phyloP scores from a whole-genome alignment of 2,888 invertebrate genomes.

The Hydropsyche betteni region DNA sequence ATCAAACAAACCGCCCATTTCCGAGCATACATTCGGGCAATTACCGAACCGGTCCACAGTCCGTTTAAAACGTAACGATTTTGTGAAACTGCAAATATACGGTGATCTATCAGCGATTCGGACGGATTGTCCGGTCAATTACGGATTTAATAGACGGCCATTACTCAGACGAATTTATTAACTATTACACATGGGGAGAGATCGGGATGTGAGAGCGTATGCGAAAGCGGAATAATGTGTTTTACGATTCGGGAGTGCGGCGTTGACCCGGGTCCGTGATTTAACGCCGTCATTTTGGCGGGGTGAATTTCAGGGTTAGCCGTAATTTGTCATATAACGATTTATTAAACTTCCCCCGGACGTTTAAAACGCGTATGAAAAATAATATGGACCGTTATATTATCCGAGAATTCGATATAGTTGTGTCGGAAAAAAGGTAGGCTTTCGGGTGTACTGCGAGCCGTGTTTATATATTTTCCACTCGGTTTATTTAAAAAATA shows the following conservation, averaged over 20 bases:
- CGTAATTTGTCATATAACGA: conserved; percentile 16
- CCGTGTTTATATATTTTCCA: background rate
- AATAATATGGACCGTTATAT: no score
- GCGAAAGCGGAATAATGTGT: conserved; percentile 2
- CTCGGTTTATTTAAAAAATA: background rate
- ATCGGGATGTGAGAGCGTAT: background rate
- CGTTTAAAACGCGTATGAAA: no score
- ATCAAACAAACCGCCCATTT: no score
- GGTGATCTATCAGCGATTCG: background rate
- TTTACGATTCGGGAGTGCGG: background rate
- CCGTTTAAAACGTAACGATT: conserved; percentile 27
- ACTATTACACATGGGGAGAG: background rate
- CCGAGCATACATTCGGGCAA: no score
- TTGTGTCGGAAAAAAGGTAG: no score
- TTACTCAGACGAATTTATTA: conserved; percentile 24
- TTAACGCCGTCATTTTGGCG: conserved; percentile 11
- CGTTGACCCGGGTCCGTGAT: conserved; percentile 5
- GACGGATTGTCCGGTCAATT: conserved; percentile 30
- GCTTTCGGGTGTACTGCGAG: no score
- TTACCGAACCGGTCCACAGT: no score
- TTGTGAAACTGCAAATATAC: conserved; percentile 20
- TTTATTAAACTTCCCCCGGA: background rate
- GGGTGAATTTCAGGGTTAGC: background rate
- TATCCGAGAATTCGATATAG: no score
- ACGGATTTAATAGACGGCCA: conserved; percentile 29